Conservation (phyloP, 92 coral and sea anemone species). For the Epizoanthus illoricatus region DNA sequence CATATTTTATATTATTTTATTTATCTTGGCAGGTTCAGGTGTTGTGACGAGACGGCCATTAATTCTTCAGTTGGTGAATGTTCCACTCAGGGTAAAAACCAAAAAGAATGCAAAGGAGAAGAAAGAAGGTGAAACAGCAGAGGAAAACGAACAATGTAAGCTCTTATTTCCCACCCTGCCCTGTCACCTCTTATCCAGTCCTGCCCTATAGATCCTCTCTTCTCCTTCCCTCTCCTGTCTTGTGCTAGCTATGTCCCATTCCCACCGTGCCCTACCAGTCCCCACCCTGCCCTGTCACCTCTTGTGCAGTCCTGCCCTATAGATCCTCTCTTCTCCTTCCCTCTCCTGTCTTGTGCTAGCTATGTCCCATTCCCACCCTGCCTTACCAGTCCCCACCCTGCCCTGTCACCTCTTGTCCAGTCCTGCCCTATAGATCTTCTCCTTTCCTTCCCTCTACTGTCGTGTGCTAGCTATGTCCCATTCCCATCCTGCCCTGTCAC, state of each 20-base stretch:
- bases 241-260: no score
- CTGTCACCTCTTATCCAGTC: not conserved
- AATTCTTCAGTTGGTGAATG: constrained; percentile 83
- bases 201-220: no score
- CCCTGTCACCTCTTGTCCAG: not conserved
- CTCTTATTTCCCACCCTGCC: not conserved
- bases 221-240: no score
- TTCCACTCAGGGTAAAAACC: constrained; percentile 58
- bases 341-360: no score
- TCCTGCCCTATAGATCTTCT: no score
- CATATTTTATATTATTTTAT: not conserved
- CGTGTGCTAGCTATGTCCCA: no score
- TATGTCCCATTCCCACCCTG: no score
- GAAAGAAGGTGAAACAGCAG: constrained; percentile 51
- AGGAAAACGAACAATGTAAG: constrained; percentile 51
- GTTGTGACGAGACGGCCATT: constrained; percentile 93
- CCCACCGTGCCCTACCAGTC: not conserved
- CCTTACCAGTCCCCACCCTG: not conserved
- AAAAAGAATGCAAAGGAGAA: constrained; percentile 47
- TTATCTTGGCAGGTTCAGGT: constrained; percentile 66
- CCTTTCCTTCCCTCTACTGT: no score
- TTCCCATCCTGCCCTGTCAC: no score
- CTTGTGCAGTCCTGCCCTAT: no score
- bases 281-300: not conserved
- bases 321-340: no score